phyloP scores from a whole-genome alignment of 2,113 vertebrate genomes.

The Bubo scandiacus region DNA sequence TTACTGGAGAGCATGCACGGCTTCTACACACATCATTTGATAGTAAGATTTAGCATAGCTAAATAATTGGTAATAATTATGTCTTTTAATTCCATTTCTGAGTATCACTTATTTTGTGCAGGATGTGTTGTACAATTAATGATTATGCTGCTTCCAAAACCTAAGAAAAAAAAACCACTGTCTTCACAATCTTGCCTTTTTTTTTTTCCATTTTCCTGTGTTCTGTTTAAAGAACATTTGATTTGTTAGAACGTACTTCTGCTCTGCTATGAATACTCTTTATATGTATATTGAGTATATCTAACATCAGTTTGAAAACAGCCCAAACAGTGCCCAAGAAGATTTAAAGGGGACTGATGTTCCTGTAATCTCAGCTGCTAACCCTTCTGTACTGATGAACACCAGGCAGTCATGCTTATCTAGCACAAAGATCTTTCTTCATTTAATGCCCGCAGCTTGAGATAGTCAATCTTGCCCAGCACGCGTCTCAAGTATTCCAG shows the following conservation, averaged over 20 bases:
- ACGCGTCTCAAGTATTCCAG: background rate
- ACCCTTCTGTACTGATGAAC: slow-evolving; percentile 11
- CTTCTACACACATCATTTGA: background rate
- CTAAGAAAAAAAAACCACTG: background rate
- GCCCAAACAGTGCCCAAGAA: slow-evolving; percentile 21
- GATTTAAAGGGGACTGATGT: slow-evolving; percentile 45
- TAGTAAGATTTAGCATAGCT: background rate
- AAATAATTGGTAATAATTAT: background rate
- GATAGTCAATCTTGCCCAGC: slow-evolving; percentile 6
- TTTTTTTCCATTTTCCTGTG: background rate
- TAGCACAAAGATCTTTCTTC: slow-evolving; percentile 41
- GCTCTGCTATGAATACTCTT: background rate
- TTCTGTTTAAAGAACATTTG: background rate
- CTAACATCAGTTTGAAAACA: slow-evolving; percentile 23
- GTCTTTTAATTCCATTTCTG: background rate
- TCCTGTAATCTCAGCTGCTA: slow-evolving; percentile 33
- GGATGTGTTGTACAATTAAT: background rate
- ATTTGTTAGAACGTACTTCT: background rate
- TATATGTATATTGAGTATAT: background rate
- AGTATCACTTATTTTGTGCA: background rate
- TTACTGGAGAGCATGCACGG: background rate
- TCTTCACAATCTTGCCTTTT: background rate
- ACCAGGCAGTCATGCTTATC: slow-evolving; percentile 41
- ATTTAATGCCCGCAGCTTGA: slow-evolving; percentile 14
- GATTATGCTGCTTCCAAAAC: background rate